These are phyloP conservation scores for Ophioderma brevispina DNA, from an alignment of 35 echinoderm and acorn worm species.

Conservation along the genomic window DNA sequence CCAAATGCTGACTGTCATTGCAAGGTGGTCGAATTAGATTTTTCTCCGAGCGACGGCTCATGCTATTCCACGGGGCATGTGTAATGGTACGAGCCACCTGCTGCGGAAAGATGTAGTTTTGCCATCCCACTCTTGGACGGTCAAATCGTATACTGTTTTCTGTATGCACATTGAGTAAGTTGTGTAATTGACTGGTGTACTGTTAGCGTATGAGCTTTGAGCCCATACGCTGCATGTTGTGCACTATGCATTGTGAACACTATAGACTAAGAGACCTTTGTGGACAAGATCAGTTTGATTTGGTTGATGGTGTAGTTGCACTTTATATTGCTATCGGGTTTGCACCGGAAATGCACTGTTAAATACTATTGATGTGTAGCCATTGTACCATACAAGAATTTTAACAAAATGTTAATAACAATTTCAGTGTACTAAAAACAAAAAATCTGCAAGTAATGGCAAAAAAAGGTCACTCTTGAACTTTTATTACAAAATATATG, in stretches of 20 bases:
- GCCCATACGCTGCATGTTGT: background rate
- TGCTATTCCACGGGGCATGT: too few species aligned
- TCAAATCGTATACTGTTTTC: too few species aligned
- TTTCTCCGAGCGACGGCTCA: too few species aligned
- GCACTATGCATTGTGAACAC: background rate
- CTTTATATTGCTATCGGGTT: background rate
- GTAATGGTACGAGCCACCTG: too few species aligned
- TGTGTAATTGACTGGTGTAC: too few species aligned
- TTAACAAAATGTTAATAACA: background rate
- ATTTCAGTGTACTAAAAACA: background rate
- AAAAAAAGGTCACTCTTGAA: background rate
- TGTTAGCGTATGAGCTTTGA: too few species aligned
- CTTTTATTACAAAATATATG: slow-evolving; percentile 11
- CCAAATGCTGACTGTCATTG: too few species aligned
- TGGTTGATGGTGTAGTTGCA: background rate
- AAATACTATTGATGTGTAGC: background rate
- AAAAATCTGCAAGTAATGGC: background rate
- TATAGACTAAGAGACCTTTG: background rate
- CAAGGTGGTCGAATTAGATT: too few species aligned
- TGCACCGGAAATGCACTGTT: background rate
- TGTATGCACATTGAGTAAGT: too few species aligned
- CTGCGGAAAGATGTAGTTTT: too few species aligned
- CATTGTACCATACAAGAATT: slow-evolving; percentile 5
- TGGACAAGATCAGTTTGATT: background rate
- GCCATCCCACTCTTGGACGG: too few species aligned